These are phyloP conservation scores for Psix sp. DNA, from an alignment of 1,140 invertebrate species.

Conservation along the genomic window DNA sequence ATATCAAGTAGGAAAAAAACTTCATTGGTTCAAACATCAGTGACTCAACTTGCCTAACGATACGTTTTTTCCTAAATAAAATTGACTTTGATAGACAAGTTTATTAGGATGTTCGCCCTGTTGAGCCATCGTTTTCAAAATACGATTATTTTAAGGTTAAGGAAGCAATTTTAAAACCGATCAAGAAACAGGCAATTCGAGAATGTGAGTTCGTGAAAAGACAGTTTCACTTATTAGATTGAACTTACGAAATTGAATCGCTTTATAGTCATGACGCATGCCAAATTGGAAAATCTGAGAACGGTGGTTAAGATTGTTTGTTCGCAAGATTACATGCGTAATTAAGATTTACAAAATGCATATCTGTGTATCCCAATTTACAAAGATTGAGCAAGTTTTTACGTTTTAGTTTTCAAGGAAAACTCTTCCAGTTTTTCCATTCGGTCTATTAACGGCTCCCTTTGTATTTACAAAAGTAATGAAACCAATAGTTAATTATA, in stretches of 20 bases:
- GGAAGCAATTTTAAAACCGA: neutral
- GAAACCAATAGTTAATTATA: conserved; percentile 32
- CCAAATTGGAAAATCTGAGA: conserved; percentile 48
- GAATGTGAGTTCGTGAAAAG: conserved; percentile 5
- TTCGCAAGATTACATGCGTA: conserved; percentile 24
- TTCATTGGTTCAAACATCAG: conserved; percentile 5
- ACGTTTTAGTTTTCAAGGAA: conserved; percentile 48
- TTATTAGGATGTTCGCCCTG: neutral
- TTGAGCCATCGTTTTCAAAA: neutral
- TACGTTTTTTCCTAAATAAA: conserved; percentile 17
- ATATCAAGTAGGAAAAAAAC: neutral
- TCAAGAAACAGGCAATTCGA: conserved; percentile 5
- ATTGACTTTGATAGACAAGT: conserved; percentile 15
- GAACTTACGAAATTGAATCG: conserved; percentile 33
- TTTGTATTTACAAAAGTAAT: conserved; percentile 52
- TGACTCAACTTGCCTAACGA: conserved; percentile 12
- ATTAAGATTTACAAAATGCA: conserved; percentile 41
- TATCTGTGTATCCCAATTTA: conserved; percentile 51
- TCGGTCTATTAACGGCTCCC: conserved; percentile 32
- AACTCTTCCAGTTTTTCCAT: conserved; percentile 54
- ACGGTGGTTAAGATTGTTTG: conserved; percentile 27
- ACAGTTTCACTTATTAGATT: conserved; percentile 28
- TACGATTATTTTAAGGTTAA: neutral
- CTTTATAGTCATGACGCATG: conserved; percentile 25
- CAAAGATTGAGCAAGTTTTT: conserved; percentile 48